A percentile compares a stretch with the other conserved stretches of the same genome.
Conservation (phyloP, 35 echinoderm and acorn worm species). For the Patiria miniata region DNA sequence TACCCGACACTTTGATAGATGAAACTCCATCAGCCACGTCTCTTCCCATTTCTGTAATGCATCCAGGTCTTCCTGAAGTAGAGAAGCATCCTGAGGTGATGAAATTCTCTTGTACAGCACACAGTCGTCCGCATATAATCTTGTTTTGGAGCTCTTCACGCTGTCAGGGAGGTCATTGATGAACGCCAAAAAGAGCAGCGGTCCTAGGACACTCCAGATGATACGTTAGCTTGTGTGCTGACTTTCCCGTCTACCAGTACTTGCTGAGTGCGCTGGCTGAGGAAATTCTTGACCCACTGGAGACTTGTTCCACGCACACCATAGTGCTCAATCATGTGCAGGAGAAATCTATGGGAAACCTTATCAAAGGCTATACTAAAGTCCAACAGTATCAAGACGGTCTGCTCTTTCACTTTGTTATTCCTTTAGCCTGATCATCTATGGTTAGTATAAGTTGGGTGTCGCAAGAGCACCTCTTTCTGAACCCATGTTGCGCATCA, state of each 20-base stretch:
- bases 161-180: slow-evolving; percentile 29
- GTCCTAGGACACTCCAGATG: slow-evolving; percentile 22
- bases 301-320: neutral
- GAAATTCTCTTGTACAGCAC: slow-evolving; percentile 17
- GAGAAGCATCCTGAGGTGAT: neutral
- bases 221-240: neutral
- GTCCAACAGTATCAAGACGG: slow-evolving; percentile 30
- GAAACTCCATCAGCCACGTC: slow-evolving; percentile 23
- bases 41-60: slow-evolving; percentile 37
- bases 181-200: slow-evolving; percentile 19
- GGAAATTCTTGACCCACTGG: slow-evolving; percentile 10
- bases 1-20: slow-evolving; percentile 35
- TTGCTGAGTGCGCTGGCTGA: slow-evolving; percentile 27
- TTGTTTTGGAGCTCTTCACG: neutral
- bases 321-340: slow-evolving; percentile 32
- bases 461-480: neutral
- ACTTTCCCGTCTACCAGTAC: slow-evolving; percentile 2
- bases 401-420: slow-evolving; percentile 16
- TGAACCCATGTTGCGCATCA: no score
- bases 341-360: slow-evolving; percentile 26
- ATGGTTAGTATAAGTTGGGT: slow-evolving; percentile 5
- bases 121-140: slow-evolving; percentile 44
- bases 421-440: slow-evolving; percentile 25
- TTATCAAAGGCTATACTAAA: slow-evolving; percentile 39
- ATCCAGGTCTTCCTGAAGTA: slow-evolving; percentile 49